Evolutionary conservation across 2,797 vertebrate species (phyloP).

Genomic region (Capromys pilorides): DNA sequence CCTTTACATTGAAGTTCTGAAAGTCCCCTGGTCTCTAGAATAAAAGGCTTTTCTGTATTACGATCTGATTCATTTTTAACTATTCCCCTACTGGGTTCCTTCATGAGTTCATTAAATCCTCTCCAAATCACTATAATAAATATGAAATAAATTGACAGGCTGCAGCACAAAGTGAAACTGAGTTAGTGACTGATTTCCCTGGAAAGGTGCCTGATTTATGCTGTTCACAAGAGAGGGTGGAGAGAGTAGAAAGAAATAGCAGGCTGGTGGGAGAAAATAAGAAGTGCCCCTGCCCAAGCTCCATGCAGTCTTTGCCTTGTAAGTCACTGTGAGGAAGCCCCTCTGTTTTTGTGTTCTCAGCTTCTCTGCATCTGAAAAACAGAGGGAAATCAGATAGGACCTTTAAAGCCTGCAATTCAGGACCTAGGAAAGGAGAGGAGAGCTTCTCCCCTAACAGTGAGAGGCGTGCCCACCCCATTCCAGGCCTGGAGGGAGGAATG

Average conservation of each 20-base stretch:
- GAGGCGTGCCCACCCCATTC: neutral
- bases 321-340: neutral
- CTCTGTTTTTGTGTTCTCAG: neutral
- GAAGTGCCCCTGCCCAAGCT: neutral
- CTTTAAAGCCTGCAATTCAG: neutral
- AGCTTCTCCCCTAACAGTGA: neutral
- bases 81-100: neutral
- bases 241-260: neutral
- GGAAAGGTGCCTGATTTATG: neutral
- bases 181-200: neutral
- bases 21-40: neutral
- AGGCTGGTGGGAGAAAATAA: neutral
- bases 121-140: neutral
- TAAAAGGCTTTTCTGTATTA: neutral
- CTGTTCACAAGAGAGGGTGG: too few species aligned
- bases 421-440: neutral
- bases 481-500: conserved; percentile 22
- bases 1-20: neutral
- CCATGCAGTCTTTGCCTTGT: neutral
- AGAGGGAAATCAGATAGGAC: too few species aligned
- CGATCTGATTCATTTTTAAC: conserved; percentile 18
- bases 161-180: neutral
- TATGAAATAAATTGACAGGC: neutral
- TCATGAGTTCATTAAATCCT: neutral
- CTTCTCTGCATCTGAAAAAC: neutral